Base-by-base conservation (phyloP, 2,888 invertebrate genomes). In the Melinaea marsaeus region DNA sequence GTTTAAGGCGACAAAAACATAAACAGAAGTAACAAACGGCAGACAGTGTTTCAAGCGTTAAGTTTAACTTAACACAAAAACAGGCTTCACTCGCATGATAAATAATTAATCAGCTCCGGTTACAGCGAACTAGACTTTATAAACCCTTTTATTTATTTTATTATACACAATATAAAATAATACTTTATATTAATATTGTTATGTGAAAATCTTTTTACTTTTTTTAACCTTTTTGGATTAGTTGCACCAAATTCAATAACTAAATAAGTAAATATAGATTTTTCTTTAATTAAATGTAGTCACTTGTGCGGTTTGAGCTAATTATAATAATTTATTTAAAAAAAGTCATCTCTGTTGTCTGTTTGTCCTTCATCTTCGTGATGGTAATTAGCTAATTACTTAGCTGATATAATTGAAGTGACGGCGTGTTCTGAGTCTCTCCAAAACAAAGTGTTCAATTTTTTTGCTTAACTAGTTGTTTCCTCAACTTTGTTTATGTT, bases 51-150 rank as follows among this genome's bases (percentile, higher is more conserved):
- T 51, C 48, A 51, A 51, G 22, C 13, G 32, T 32, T 22, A 51
- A 66, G 71, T 70, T 63, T 65, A 65, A 68, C 60, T 68, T 70
- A 67, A 67, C 70, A 74, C 72, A 77, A 78, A 77, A 71, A 72
- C 73, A 72, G 64, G 65, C 69, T 73, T 68, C 74, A 68, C 71
- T 71, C 70, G 66, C 71, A 70, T 63, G 69, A 69, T 69, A 71
- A 72, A 72, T 79, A 77, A 79, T 79, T 79, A 79, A 79, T 79
- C 63, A 60, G 64, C 56, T 61, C 35, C 47, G 56, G 58, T 51
- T 55, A 54, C 57, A 46, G 61, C 56, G 35, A 42, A 46, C 57
- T 13, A 54, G 57, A 77, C 72, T 75, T 74, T 69, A 72, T 66
- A 74, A 51, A 51, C 13, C 13, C 48, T 2, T 5, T 51, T 22